These are phyloP conservation scores for Eristalis pertinax DNA, from an alignment of 2,888 invertebrate genomes.

Conservation along the genomic window DNA sequence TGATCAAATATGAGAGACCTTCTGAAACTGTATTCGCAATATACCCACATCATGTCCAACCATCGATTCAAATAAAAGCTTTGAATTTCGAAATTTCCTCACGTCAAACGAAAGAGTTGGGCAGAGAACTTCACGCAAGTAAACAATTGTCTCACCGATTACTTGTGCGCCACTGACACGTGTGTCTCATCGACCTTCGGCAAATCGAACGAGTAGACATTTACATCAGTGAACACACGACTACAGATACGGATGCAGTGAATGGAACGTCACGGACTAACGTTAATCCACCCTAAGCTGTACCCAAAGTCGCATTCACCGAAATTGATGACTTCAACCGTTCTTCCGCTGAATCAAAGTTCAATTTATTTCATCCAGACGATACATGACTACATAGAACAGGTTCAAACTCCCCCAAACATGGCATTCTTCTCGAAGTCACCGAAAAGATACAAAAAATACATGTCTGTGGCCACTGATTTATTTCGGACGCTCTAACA, in stretches of 20 bases:
- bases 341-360: background rate
- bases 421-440: background rate
- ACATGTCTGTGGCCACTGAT: constrained; percentile 53
- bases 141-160: constrained; percentile 5
- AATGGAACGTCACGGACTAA: background rate
- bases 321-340: background rate
- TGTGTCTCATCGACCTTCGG: constrained; percentile 9
- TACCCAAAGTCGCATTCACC: too few species aligned
- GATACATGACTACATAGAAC: constrained; percentile 27
- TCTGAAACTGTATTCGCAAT: background rate
- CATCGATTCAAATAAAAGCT: background rate
- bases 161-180: constrained; percentile 7
- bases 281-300: background rate
- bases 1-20: background rate
- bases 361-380: constrained; percentile 4
- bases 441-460: background rate
- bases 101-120: constrained; percentile 48
- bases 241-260: background rate
- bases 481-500: constrained; percentile 26
- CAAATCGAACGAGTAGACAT: background rate
- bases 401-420: constrained; percentile 59
- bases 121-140: constrained; percentile 3
- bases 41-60: background rate
- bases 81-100: background rate
- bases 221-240: background rate